phyloP scores from a whole-genome alignment of 2,113 vertebrate species.

The Prionailurus bengalensis region DNA sequence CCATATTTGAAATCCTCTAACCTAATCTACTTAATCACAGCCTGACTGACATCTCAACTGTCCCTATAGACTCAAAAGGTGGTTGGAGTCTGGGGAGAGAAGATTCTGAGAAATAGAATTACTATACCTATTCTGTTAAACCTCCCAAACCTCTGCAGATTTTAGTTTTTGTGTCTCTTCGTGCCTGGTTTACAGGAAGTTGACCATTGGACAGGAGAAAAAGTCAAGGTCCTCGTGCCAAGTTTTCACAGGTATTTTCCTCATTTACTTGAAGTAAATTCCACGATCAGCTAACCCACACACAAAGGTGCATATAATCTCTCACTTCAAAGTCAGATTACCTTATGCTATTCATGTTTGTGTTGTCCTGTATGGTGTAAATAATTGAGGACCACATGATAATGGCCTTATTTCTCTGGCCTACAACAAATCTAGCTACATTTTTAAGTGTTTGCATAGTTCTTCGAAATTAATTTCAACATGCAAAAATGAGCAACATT shows the following conservation, averaged over 20 bases:
- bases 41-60: constrained; percentile 32
- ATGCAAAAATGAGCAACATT: background rate
- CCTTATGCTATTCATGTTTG: background rate
- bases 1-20: background rate
- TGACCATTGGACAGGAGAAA: constrained; percentile 14
- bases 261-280: constrained; percentile 31
- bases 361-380: background rate
- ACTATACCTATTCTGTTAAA: background rate
- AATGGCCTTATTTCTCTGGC: background rate
- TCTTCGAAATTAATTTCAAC: constrained; percentile 58
- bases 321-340: background rate
- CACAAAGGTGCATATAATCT: background rate
- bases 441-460: background rate
- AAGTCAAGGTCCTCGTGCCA: background rate
- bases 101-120: background rate
- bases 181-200: background rate
- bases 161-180: constrained; percentile 11
- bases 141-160: background rate
- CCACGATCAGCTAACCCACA: background rate
- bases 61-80: background rate
- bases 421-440: constrained; percentile 28
- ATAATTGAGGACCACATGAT: background rate
- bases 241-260: constrained; percentile 17
- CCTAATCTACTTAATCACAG: background rate
- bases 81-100: background rate